These are phyloP conservation scores for Holotrichia oblita DNA, from an alignment of 1,140 invertebrate species.

Conservation along the genomic window DNA sequence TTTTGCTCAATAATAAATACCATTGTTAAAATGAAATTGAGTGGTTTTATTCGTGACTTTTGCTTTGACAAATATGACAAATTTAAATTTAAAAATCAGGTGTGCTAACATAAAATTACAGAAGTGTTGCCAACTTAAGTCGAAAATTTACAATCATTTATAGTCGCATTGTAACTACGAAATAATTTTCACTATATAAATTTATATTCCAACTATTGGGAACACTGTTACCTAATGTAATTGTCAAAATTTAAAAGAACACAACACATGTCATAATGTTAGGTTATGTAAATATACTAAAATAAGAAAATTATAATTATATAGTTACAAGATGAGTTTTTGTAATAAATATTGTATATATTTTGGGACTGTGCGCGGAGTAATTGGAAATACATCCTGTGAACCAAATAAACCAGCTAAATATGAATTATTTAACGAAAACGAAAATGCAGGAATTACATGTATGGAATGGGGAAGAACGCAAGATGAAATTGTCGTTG, in stretches of 20 bases:
- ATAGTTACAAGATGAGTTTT: constrained; percentile 47
- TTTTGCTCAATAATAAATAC: too few species aligned
- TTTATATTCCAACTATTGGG: not conserved
- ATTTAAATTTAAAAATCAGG: too few species aligned
- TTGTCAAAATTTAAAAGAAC: too few species aligned
- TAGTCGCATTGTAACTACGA: too few species aligned
- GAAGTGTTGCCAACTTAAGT: too few species aligned
- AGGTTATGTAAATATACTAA: not conserved
- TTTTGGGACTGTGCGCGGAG: constrained; percentile 52
- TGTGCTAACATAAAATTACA: too few species aligned
- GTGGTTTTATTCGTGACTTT: too few species aligned
- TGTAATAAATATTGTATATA: constrained; percentile 49
- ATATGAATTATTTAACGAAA: constrained; percentile 47
- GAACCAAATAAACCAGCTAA: constrained; percentile 48
- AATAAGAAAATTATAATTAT: not conserved
- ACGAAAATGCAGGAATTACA: constrained; percentile 61
- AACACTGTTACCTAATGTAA: too few species aligned
- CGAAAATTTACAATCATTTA: too few species aligned
- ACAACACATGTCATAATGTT: too few species aligned
- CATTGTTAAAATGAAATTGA: too few species aligned
- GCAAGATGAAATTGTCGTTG: constrained; percentile 54
- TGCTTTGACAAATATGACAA: too few species aligned
- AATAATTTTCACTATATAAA: not conserved
- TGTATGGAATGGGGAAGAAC: constrained; percentile 67
- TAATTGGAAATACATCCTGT: constrained; percentile 51